Evolutionary conservation across 2,888 invertebrate species (phyloP), one percentile per base, ranked within the genome.

Genomic region (Ryuthela nishihirai): DNA sequence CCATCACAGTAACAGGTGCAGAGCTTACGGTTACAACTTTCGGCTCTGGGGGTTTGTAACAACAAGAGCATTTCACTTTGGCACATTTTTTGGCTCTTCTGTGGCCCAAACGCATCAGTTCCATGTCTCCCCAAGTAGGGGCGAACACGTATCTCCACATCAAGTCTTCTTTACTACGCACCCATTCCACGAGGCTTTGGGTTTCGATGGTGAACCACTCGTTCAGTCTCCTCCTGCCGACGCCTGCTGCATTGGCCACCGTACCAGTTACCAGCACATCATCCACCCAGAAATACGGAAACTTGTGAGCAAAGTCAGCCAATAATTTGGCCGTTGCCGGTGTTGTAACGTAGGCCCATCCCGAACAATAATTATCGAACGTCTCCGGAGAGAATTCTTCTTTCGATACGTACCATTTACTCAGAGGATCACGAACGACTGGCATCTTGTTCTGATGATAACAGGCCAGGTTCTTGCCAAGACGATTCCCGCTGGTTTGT

Each of bases 261-360:
- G 67, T 77, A 1, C 93, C 93, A 0, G 92, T 93, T 0, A 93
- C 75, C 72, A 84, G 86, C 39, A 88, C 84, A 72, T 94, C 93
- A 70, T 94, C 93, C 58, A 94, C 90, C 92, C 93, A 94, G 75
- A 94, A 92, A 68, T 84, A 87, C 17, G 80, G 76, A n/a, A 81
- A 74, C 6, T 73, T 75, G 68, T 83, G 82, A 1, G 84, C 84
- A 41, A 79, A 79, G 3, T 77, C 70, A 20, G 82, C 76, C 44
- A 93, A 70, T 18, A 75, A 76, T 17, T 71, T 70, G 0, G 84
- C 85, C 2, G 83, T 80, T 62, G 79, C 75, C 0, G 83, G 80
- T 52, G 84, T 86, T 2, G 87, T 85, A 1, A 88, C 76, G 67
- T 91, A 91, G 67, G 88, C 80, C 89, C 89, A 90, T 1, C 90